Evolutionary conservation across 2,888 invertebrate genomes (phyloP), one percentile per base, ranked within the genome.

Genomic region (Folsomia candida): DNA sequence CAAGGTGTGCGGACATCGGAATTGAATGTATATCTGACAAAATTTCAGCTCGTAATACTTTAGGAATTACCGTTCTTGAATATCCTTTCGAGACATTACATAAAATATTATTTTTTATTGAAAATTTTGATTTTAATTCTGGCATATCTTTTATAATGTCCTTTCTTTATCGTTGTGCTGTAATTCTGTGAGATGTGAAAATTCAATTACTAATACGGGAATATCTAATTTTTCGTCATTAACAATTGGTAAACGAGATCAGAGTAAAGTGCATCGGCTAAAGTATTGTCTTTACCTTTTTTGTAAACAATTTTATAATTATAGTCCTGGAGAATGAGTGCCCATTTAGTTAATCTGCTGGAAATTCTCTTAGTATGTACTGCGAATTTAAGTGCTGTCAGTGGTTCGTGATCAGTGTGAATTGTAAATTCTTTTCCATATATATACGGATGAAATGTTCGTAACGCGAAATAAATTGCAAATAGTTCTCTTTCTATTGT

Each of bases 371-470:
- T 28, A n/a, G 54, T 63, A 3, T 60, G 60, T 1, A 26, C 47
- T 2, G 68, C 68, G 51, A 61, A 68, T 26, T 60, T 29, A 11
- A 68, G 24, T 1, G 61, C 60, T 22, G 61, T 27, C 22, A 68
- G 20, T 1, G 62, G 54, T 29, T 62, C 18, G 57, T 54, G 63
- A 28, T 68, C 68, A 4, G 62, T 62, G 24, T 28, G 28, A 18
- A 62, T 27, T 37, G 3, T 54, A 57, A 68, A 62, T 18, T 68
- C 24, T 18, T 57, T 28, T 18, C 68, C 68, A 68, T 68, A 68
- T 18, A 68, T 54, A 25, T 68, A 68, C 4, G 62, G 51, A 51
- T 29, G 62, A 62, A 62, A 63, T 4, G 27, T 54, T 62, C 27
- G 1, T 14, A 68, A 14, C 1, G 60, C 67, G 51, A 28, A 24